A percentile compares a stretch with the other conserved stretches of the same genome.
Evolutionary conservation across 2,888 invertebrate species (phyloP).

Genomic region (Eucera pruinosa): DNA sequence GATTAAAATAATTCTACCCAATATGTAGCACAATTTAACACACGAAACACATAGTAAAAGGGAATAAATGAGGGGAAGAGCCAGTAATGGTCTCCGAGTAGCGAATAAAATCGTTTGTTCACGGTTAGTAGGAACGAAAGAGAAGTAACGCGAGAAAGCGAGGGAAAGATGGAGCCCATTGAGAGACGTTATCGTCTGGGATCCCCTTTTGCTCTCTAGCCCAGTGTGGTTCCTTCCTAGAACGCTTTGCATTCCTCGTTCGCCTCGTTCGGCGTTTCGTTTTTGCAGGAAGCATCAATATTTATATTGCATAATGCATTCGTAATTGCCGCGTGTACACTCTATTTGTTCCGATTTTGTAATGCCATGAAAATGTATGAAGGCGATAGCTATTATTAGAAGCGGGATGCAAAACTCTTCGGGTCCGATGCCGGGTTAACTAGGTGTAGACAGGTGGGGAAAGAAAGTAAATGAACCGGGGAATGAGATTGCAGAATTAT

Average conservation of each 20-base stretch:
- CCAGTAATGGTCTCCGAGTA: neutral
- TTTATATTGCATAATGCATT: conserved; percentile 84
- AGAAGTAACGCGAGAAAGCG: conserved; percentile 18
- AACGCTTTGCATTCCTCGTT: conserved; percentile 81
- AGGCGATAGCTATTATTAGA: conserved; percentile 83
- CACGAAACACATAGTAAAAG: too few species aligned
- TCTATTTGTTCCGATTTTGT: conserved; percentile 84
- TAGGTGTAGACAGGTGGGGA: conserved; percentile 73
- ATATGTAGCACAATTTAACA: too few species aligned
- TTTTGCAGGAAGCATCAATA: conserved; percentile 84
- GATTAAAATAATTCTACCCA: too few species aligned
- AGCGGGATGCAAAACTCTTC: conserved; percentile 79
- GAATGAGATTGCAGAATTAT: conserved; percentile 75
- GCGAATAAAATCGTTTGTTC: conserved; percentile 7
- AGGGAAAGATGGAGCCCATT: conserved; percentile 50
- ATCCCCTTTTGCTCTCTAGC: conserved; percentile 41
- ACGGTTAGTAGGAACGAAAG: conserved; percentile 2
- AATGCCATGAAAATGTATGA: conserved; percentile 84
- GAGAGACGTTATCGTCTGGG: conserved; percentile 59
- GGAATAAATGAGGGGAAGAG: neutral
- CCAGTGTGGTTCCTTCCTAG: conserved; percentile 62
- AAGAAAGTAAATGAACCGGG: conserved; percentile 76
- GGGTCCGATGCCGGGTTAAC: conserved; percentile 65
- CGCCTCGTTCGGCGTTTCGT: conserved; percentile 76
- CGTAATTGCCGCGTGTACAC: conserved; percentile 83